Evolutionary conservation across 2,113 vertebrate species (phyloP).

Genomic region (Dascyllus trimaculatus): DNA sequence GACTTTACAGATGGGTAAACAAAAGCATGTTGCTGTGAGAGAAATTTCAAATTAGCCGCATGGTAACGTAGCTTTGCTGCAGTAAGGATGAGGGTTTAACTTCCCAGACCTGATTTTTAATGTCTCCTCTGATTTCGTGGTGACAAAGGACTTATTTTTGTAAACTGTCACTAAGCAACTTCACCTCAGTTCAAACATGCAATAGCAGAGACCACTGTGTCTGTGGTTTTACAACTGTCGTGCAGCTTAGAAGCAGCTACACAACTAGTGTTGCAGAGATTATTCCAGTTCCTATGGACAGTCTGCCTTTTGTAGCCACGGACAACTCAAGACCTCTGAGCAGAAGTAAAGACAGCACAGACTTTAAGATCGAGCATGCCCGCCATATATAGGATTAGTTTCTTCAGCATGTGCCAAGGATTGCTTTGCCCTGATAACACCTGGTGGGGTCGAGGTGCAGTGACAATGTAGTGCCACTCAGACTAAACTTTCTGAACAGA

Average conservation of each 20-base stretch:
- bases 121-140: slow-evolving; percentile 1
- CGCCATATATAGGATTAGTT: slow-evolving; percentile 31
- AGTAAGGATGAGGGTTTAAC: not conserved
- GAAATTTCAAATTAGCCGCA: slow-evolving; percentile 27
- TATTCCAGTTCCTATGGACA: slow-evolving; percentile 30
- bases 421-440: slow-evolving; percentile 23
- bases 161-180: slow-evolving; percentile 43
- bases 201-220: slow-evolving; percentile 58
- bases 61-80: slow-evolving; percentile 25
- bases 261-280: slow-evolving; percentile 39
- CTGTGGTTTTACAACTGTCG: slow-evolving; percentile 31
- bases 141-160: slow-evolving; percentile 6
- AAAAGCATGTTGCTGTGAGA: slow-evolving; percentile 46
- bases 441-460: slow-evolving; percentile 7
- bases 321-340: slow-evolving; percentile 60
- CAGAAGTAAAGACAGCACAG: slow-evolving; percentile 21
- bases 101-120: not conserved
- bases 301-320: slow-evolving; percentile 49
- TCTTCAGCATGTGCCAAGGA: slow-evolving; percentile 66
- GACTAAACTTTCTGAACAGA: slow-evolving; percentile 43
- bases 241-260: slow-evolving; percentile 29
- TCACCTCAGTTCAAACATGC: slow-evolving; percentile 57
- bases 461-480: slow-evolving; percentile 46
- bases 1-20: slow-evolving; percentile 34
- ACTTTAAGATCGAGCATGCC: slow-evolving; percentile 25